Percentiles rank a stretch among this genome's conserved stretches.
These are phyloP conservation scores for Meganola albula DNA, from an alignment of 2,888 invertebrate species.

Conservation along the genomic window DNA sequence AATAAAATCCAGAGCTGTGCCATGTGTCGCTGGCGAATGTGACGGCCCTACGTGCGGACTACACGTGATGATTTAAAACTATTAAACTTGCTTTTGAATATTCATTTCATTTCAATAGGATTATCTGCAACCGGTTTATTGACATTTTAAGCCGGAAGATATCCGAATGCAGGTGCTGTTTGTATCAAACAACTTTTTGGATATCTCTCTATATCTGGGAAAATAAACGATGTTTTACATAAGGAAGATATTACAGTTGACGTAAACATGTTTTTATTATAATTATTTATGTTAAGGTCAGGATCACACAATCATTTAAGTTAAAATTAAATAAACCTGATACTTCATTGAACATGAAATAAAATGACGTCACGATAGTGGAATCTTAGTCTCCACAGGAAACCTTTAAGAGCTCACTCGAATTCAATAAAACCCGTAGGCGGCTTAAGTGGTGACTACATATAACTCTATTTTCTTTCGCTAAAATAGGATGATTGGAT, in stretches of 20 bases:
- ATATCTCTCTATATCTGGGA: too few relatives aligned
- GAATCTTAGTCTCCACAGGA: slow-evolving; percentile 27
- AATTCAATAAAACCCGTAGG: slow-evolving; percentile 45
- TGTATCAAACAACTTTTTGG: too few relatives aligned
- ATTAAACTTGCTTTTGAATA: slow-evolving; percentile 13
- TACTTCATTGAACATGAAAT: too few relatives aligned
- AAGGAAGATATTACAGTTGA: too few relatives aligned
- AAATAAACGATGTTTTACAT: too few relatives aligned
- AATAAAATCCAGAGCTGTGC: slow-evolving; percentile 40
- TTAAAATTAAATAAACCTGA: too few relatives aligned
- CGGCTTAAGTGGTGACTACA: slow-evolving; percentile 42
- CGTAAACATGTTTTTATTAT: too few relatives aligned
- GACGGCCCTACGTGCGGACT: slow-evolving; percentile 16
- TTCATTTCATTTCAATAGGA: slow-evolving; percentile 17
- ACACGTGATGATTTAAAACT: slow-evolving; percentile 22
- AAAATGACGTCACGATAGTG: slow-evolving; percentile 21
- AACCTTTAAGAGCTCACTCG: slow-evolving; percentile 38
- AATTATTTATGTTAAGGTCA: too few relatives aligned
- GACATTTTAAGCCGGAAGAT: too few relatives aligned
- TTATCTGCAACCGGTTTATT: too few relatives aligned
- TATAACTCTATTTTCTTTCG: slow-evolving; percentile 43
- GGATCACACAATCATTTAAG: too few relatives aligned
- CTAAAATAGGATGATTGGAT: slow-evolving; percentile 32
- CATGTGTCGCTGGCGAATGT: slow-evolving; percentile 25
- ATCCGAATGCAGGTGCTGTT: too few relatives aligned